Base-by-base conservation (phyloP, 2,888 invertebrate species). In the Drosophila niveifrons region DNA sequence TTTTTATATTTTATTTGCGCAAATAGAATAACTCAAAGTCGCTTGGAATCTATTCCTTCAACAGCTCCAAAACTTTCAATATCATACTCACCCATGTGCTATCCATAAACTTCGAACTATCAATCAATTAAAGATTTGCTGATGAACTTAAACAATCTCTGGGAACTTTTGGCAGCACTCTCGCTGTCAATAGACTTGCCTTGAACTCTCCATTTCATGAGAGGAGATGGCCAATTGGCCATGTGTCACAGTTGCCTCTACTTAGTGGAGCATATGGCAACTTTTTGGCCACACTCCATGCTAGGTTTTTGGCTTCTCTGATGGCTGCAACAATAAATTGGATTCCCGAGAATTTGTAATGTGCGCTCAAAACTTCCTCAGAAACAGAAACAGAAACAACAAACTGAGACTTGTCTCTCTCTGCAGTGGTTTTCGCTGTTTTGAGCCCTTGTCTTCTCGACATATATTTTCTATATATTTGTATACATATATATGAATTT, bases 261-360 rank as follows among this genome's bases (percentile, higher is more conserved):
- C 47, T 72, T 36, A 41, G 48, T 72, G 52, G 47, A 53, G 58
- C 52, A 63, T 63, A 34, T 52, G 41, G 34, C 68, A 57, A 48
- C 36, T 73, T 72, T 67, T 55, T n/a, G n/a, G 52, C 39, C 58
- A 57, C 76, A 46, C 61, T 68, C 61, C 61, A 68, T 63, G 69
- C 58, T 36, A 56, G 15, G 58, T 58, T 58, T 69, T 64, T 73
- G 68, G 72, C 68, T 72, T 62, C 63, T 55, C 53, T 74, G 66
- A 67, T 73, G 73, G 61, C 53, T 72, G 80, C 78, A 70, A 70
- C 82, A 80, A 85, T 81, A 87, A 87, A 85, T 86, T 87, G 85
- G 85, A 87, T 86, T 87, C 81, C 72, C 51, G 65, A 74, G 87
- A 87, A 86, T 85, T 78, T 86, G 87, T 86, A 87, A 85, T 82